Base-by-base conservation (phyloP, 2,888 invertebrate genomes). In the Epinotia ramella region DNA sequence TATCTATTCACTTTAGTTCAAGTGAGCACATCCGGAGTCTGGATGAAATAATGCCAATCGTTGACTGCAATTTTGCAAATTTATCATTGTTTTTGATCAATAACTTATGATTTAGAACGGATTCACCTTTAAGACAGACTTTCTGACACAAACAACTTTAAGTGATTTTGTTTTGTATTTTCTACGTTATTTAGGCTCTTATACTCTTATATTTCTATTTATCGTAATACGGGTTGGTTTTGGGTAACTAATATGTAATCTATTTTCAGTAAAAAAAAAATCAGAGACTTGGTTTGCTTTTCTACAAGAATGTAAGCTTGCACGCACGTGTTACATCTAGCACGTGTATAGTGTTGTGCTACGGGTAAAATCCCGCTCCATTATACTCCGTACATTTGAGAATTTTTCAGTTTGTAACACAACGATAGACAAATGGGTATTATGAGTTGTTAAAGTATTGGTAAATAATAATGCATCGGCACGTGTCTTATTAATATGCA, bases 1-100 rank as follows among this genome's bases (percentile, higher is more conserved):
- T 88, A 81, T 83, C 79, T 81, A 86, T 85, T 80, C 76, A 62
- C 67, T 76, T 72, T 72, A 65, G 76, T 72, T 76, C 65, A 71
- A 75, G 70, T 71, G 76, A 76, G 71, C 67, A 76, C 76, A 76
- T 76, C 72, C 76, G 76, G 76, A 72, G 67, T 67, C 72, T 62
- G 67, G 71, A 72, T 76, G 72, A 76, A 76, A 72, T 75, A 77
- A 69, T 73, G 69, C 77, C 73, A 71, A 74, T 77, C 66, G 57
- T 53, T 57, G 68, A 71, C 71, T 70, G 77, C 71, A 77, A 71
- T 75, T 67, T 68, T 72, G 76, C 20, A 53, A 67, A 72, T 76
- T 67, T 76, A 71, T 76, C 76, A 70, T 63, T 57, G 62, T 72
- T 76, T 76, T 76, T 40, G 44, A 18, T 60, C 11, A 56, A 44